Percentiles rank a stretch among this genome's conserved stretches.
These are phyloP conservation scores for Linnaemya tessellans DNA, from an alignment of 2,888 invertebrate species.

Conservation along the genomic window DNA sequence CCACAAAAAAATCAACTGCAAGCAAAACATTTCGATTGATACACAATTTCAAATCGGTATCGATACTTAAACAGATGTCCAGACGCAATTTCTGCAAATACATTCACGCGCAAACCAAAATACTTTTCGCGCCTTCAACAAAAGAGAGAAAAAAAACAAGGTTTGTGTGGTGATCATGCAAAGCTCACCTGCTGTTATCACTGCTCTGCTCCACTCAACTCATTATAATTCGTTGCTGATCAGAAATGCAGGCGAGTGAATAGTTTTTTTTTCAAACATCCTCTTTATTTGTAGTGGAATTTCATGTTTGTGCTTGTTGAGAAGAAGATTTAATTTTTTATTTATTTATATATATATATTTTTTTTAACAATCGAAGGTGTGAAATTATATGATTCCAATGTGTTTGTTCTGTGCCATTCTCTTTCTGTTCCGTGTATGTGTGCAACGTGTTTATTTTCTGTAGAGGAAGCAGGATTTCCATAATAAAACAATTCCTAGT, in stretches of 20 bases:
- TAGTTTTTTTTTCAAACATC: constrained; percentile 9
- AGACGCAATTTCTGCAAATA: constrained; percentile 12
- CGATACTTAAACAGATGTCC: constrained; percentile 60
- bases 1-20: neutral
- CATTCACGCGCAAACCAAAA: neutral
- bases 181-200: constrained; percentile 66
- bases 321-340: neutral
- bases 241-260: constrained; percentile 34
- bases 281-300: neutral
- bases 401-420: constrained; percentile 48
- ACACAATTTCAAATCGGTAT: constrained; percentile 55
- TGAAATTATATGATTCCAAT: constrained; percentile 82
- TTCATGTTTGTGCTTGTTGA: neutral
- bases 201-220: constrained; percentile 33
- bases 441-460: constrained; percentile 12
- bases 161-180: neutral
- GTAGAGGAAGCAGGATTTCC: neutral
- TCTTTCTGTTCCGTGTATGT: neutral
- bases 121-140: neutral
- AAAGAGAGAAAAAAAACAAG: constrained; percentile 17
- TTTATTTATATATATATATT: neutral
- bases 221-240: constrained; percentile 52
- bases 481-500: too few relatives aligned
- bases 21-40: constrained; percentile 42
- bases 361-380: constrained; percentile 76